Percentiles rank a stretch among this genome's conserved stretches.
These are phyloP conservation scores for Climacteris rufus DNA, from an alignment of 2,113 vertebrate genomes.

Conservation along the genomic window DNA sequence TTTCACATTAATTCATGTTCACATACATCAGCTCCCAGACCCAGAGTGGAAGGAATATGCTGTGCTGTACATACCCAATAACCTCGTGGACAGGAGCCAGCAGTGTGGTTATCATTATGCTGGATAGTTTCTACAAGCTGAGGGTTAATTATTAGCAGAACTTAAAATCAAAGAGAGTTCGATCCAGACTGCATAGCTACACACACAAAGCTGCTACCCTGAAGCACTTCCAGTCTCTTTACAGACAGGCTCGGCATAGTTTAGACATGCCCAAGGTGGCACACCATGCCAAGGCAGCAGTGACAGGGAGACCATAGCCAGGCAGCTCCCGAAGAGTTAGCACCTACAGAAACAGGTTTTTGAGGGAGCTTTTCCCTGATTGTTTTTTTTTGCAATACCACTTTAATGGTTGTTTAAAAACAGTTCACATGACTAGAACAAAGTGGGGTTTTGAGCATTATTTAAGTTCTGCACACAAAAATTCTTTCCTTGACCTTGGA, in stretches of 20 bases:
- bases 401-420: background rate
- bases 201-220: background rate
- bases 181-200: background rate
- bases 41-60: background rate
- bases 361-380: background rate
- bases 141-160: constrained; percentile 57
- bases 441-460: background rate
- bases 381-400: background rate
- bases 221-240: background rate
- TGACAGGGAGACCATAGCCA: background rate
- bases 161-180: constrained; percentile 27
- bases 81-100: background rate
- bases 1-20: background rate
- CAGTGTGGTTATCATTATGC: background rate
- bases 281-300: background rate
- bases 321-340: background rate
- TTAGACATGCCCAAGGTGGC: background rate
- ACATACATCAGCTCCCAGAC: background rate
- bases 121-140: background rate
- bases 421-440: background rate
- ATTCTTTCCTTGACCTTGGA: background rate
- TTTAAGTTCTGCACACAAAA: background rate
- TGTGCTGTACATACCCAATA: background rate
- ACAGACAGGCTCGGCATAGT: background rate
- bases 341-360: background rate